Evolutionary conservation across 2,888 invertebrate genomes (phyloP).

Genomic region (Elmis aenea): DNA sequence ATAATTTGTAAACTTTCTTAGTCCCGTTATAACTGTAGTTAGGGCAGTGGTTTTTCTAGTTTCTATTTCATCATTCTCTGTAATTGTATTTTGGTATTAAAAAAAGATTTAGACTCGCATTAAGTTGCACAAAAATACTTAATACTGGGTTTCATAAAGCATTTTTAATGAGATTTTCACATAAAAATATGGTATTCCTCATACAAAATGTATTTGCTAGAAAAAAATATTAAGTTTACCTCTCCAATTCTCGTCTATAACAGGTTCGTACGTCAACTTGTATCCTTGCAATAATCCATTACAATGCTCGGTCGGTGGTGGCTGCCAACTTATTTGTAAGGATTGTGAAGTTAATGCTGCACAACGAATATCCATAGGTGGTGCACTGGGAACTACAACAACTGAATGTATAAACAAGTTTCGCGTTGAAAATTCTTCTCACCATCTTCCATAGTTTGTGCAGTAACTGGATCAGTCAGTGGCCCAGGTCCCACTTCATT

Average conservation of each 20-base stretch:
- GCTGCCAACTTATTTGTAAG: constrained; percentile 75
- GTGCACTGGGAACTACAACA: constrained; percentile 65
- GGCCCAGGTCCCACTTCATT: constrained; percentile 72
- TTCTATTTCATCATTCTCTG: constrained; percentile 53
- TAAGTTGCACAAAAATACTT: too few relatives aligned
- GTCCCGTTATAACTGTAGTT: constrained; percentile 63
- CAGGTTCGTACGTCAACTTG: constrained; percentile 64
- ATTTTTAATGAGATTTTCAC: constrained; percentile 4
- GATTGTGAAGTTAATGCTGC: constrained; percentile 70
- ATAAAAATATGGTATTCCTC: not conserved
- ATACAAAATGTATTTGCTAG: not conserved
- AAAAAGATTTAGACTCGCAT: too few relatives aligned
- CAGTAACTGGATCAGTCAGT: constrained; percentile 60
- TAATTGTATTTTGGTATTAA: constrained; percentile 30
- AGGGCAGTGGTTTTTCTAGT: constrained; percentile 64
- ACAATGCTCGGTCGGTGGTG: constrained; percentile 65
- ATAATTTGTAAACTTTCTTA: constrained; percentile 75
- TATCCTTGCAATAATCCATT: constrained; percentile 76
- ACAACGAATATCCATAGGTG: constrained; percentile 75
- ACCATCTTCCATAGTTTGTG: constrained; percentile 73
- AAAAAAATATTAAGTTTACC: constrained; percentile 28
- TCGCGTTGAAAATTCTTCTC: constrained; percentile 22
- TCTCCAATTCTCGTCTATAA: constrained; percentile 54
- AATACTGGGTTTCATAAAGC: constrained; percentile 2
- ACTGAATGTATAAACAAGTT: not conserved